Base-by-base conservation (phyloP, 2,888 invertebrate species). In the Mythimna vitellina region DNA sequence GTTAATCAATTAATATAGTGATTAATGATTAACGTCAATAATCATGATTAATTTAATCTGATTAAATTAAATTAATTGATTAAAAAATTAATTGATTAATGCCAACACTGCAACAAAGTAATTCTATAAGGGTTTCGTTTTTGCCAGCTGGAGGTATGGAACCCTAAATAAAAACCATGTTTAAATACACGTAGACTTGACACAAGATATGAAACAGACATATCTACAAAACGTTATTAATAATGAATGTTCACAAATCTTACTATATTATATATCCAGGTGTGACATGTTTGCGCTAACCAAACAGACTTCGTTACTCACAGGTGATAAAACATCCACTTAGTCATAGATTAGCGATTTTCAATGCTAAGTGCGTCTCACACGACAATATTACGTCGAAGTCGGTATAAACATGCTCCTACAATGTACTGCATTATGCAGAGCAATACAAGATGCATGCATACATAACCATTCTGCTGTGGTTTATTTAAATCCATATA, bases 281-380 rank as follows among this genome's bases (percentile, higher is more conserved):
- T 86, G 84, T 64, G 83, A 76, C 76, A 77, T 85, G 77, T 88
- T 80, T 87, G 78, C 72, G 68, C 66, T 64, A 75, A 75, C 76
- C 74, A 74, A 69, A 70, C 75, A 62, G 74, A 81, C 79, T 69
- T 85, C 71, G 79, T 89, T 88, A 86, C 84, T 86, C 85, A 89
- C 66, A 71, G 70, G 83, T 82, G 90, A 92, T 91, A 92, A 91
- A 85, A 79, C 82, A 71, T 83, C 82, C 82, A 82, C 83, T 92
- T 92, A 92, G 88, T 92, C 90, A 91, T 85, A 89, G 87, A 92
- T 93, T 92, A 92, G 89, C 89, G 81, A 88, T 87, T 86, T 86
- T 86, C 91, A 92, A 92, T 93, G 91, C 80, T 86, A 69, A 78
- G 73, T 70, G 73, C 70, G 67, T 65, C 65, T 74, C 25, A 71